phyloP scores from a whole-genome alignment of 2,888 invertebrate genomes.

The Rhyacophila evoluta region DNA sequence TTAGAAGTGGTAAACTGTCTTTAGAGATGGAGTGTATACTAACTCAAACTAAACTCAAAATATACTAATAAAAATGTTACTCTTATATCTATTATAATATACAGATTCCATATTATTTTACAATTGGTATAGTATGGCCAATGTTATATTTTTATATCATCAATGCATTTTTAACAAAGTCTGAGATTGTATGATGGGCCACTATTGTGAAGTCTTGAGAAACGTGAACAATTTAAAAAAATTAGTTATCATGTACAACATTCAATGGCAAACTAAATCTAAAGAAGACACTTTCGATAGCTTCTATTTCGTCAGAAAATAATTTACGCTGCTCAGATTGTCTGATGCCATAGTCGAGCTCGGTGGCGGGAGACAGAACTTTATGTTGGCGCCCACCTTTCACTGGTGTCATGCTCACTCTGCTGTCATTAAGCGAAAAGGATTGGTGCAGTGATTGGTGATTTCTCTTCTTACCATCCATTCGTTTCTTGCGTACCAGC shows the following conservation, averaged over 20 bases:
- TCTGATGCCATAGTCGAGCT: constrained; percentile 64
- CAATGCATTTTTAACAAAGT: too few species aligned
- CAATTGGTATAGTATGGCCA: too few species aligned
- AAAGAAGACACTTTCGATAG: constrained; percentile 63
- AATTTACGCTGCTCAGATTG: constrained; percentile 63
- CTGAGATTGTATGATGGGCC: too few species aligned
- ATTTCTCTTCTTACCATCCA: constrained; percentile 47
- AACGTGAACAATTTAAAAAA: too few species aligned
- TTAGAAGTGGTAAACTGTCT: too few species aligned
- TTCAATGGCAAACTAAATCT: constrained; percentile 60
- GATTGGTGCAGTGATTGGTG: neutral
- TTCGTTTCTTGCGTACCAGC: constrained; percentile 55
- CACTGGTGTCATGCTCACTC: constrained; percentile 57
- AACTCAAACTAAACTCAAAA: too few species aligned
- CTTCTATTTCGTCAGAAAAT: constrained; percentile 65
- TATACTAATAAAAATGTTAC: too few species aligned
- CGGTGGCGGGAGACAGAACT: constrained; percentile 60
- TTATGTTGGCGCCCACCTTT: constrained; percentile 54
- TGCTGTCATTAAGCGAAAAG: constrained; percentile 55
- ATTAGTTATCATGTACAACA: constrained; percentile 31
- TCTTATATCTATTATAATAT: too few species aligned
- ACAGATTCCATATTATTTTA: too few species aligned
- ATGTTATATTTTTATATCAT: too few species aligned
- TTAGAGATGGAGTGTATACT: too few species aligned
- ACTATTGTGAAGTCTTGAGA: too few species aligned